phyloP scores from a whole-genome alignment of 2,113 vertebrate species.

The Ramphastos sulfuratus region DNA sequence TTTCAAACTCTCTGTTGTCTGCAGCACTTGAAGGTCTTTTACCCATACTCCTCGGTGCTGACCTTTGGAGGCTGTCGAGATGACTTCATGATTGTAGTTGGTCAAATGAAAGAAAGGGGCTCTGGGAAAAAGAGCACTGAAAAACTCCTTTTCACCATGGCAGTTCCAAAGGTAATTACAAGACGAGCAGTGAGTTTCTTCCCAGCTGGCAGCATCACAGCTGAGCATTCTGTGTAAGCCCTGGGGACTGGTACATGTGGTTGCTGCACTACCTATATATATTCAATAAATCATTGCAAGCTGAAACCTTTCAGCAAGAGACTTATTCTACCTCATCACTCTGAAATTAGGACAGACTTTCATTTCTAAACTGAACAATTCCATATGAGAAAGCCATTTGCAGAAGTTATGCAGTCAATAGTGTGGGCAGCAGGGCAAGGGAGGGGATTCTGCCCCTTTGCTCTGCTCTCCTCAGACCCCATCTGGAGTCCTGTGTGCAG shows the following conservation, averaged over 20 bases:
- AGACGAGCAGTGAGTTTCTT: not conserved
- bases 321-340: not conserved
- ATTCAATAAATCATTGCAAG: not conserved
- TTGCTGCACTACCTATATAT: not conserved
- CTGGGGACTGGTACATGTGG: not conserved
- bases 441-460: too few species aligned
- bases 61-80: conserved; percentile 89
- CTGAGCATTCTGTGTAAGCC: not conserved
- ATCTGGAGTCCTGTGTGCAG: too few species aligned
- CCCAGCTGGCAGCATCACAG: not conserved
- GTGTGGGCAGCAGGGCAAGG: too few species aligned
- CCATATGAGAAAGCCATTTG: not conserved
- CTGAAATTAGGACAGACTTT: not conserved
- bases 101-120: conserved; percentile 80
- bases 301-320: not conserved
- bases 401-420: not conserved
- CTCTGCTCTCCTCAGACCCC: too few species aligned
- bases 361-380: not conserved
- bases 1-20: conserved; percentile 36
- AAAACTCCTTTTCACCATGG: conserved; percentile 86
- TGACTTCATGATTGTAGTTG: conserved; percentile 88
- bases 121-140: conserved; percentile 81
- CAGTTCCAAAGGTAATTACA: conserved; percentile 82
- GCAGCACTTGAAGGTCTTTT: conserved; percentile 82
- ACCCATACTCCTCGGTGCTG: conserved; percentile 83